Conservation (phyloP, 2,888 invertebrate genomes). For the Hesperia comma region DNA sequence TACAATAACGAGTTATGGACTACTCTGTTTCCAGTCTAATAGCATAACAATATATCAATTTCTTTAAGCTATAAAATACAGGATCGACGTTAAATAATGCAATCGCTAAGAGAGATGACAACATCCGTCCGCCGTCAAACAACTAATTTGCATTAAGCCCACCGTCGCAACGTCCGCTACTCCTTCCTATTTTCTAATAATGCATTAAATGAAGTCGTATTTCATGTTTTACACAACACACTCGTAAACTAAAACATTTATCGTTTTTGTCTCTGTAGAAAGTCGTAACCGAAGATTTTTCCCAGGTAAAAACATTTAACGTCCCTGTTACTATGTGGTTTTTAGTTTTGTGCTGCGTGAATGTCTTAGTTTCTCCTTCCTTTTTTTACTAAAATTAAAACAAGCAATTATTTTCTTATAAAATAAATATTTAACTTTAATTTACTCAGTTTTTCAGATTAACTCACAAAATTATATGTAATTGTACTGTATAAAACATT, state of each 20-base stretch:
- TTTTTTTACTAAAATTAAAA: no score
- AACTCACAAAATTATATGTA: no score
- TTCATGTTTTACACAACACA: constrained; percentile 45
- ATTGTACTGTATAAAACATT: no score
- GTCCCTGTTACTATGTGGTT: no score
- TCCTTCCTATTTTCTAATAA: constrained; percentile 68
- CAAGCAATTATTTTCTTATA: no score
- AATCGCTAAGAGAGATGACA: constrained; percentile 17
- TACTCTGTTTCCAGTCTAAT: no score
- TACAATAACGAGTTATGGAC: no score
- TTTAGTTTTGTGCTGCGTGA: no score
- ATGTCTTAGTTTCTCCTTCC: no score
- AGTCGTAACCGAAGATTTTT: neutral
- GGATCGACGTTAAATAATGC: constrained; percentile 9
- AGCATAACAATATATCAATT: neutral
- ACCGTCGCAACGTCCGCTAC: constrained; percentile 49
- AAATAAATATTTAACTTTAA: no score
- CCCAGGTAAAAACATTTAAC: no score
- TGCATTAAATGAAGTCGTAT: constrained; percentile 48
- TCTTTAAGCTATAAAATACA: constrained; percentile 8
- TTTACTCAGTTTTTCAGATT: no score
- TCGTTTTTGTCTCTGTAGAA: constrained; percentile 1
- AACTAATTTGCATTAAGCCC: constrained; percentile 55
- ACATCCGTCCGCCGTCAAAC: constrained; percentile 19
- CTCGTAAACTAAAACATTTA: constrained; percentile 12